phyloP scores from a whole-genome alignment of 2,888 invertebrate genomes.

The Myopa testacea region DNA sequence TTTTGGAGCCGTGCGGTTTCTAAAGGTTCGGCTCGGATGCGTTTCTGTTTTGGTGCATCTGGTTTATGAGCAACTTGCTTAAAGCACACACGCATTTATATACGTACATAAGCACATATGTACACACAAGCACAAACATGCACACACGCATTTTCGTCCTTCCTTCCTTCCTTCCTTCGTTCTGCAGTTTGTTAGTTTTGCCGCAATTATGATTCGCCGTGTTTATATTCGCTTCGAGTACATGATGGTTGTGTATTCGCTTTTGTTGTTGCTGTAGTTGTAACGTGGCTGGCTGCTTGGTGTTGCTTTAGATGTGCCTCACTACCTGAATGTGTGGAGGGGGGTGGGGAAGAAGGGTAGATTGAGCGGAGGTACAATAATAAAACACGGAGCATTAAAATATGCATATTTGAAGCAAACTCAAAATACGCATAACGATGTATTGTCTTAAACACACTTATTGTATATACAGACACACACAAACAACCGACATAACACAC shows the following conservation, averaged over 20 bases:
- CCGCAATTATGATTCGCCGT: not conserved
- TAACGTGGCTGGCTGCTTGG: not conserved
- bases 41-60: slow-evolving; percentile 3
- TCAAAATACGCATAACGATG: not conserved
- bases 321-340: too few relatives aligned
- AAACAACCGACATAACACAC: not conserved
- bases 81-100: not conserved
- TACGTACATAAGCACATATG: slow-evolving; percentile 20
- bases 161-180: not conserved
- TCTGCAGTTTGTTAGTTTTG: not conserved
- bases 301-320: too few relatives aligned
- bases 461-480: not conserved
- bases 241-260: not conserved
- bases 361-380: not conserved
- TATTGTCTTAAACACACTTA: not conserved
- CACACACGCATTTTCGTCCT: slow-evolving; percentile 6
- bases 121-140: slow-evolving; percentile 13
- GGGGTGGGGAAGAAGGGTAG: too few relatives aligned
- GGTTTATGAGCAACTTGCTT: not conserved
- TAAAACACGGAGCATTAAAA: not conserved
- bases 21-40: too few relatives aligned
- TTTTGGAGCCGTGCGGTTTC: too few relatives aligned
- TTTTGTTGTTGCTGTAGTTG: not conserved
- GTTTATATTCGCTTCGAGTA: not conserved
- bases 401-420: not conserved